These are phyloP conservation scores for Xestia rhomboidea DNA, from an alignment of 2,888 invertebrate genomes.

Conservation along the genomic window DNA sequence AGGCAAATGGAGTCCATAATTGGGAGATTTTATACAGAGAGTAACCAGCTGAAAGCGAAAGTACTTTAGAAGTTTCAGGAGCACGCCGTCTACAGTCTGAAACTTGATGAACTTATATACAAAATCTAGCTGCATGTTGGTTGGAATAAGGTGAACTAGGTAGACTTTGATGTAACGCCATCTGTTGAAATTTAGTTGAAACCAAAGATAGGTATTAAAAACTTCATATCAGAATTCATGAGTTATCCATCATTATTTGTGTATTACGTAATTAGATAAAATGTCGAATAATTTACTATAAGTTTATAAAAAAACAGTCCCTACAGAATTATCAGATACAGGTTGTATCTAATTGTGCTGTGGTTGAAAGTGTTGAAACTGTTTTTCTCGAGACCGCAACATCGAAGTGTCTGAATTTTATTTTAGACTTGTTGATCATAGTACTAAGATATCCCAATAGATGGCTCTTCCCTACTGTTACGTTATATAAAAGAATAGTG, in stretches of 20 bases:
- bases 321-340: neutral
- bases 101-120: slow-evolving; percentile 24
- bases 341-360: neutral
- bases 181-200: slow-evolving; percentile 43
- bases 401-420: neutral
- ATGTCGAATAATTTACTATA: neutral
- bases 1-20: slow-evolving; percentile 2
- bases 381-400: neutral
- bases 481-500: no score
- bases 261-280: neutral
- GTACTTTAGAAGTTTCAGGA: slow-evolving; percentile 30
- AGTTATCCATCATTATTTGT: neutral
- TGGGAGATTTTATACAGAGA: neutral
- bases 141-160: neutral
- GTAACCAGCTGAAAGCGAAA: slow-evolving; percentile 37
- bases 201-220: neutral
- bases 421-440: neutral
- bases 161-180: slow-evolving; percentile 33
- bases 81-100: slow-evolving; percentile 20
- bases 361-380: neutral
- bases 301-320: neutral
- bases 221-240: neutral
- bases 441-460: slow-evolving; percentile 26
- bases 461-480: slow-evolving; percentile 24
- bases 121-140: neutral